Percentiles rank a stretch among this genome's conserved stretches.
These are phyloP conservation scores for Sturmia bella DNA, from an alignment of 2,888 invertebrate genomes.

Conservation along the genomic window DNA sequence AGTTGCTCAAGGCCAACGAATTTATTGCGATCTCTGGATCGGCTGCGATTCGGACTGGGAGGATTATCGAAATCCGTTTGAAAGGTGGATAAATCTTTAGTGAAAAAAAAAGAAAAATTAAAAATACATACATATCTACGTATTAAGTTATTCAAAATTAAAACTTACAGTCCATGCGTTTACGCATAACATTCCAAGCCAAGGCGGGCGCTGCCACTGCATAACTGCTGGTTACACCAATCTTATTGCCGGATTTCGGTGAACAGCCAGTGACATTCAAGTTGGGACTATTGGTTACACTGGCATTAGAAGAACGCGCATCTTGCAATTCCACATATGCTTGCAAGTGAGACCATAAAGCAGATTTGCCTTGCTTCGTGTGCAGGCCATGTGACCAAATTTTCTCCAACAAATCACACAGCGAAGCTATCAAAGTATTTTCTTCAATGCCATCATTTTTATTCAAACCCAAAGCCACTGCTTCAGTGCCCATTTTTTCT, in stretches of 20 bases:
- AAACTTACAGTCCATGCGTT: constrained; percentile 94
- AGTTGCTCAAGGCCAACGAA: constrained; percentile 83
- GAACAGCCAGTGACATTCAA: constrained; percentile 43
- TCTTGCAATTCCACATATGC: constrained; percentile 94
- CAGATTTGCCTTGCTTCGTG: constrained; percentile 97
- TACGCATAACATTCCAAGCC: constrained; percentile 96
- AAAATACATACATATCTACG: not conserved
- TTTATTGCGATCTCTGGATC: constrained; percentile 82
- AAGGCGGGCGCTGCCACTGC: constrained; percentile 84
- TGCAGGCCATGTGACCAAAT: constrained; percentile 99
- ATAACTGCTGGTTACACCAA: constrained; percentile 71
- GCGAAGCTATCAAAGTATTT: constrained; percentile 97
- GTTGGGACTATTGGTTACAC: constrained; percentile 50
- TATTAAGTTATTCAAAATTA: not conserved
- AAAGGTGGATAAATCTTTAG: constrained; percentile 88
- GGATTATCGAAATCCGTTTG: constrained; percentile 87
- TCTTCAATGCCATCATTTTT: constrained; percentile 96
- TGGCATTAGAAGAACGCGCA: constrained; percentile 81
- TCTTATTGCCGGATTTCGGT: constrained; percentile 71
- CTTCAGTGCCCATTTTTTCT: constrained; percentile 99
- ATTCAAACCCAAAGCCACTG: constrained; percentile 94
- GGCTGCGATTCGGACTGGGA: constrained; percentile 82
- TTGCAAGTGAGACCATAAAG: constrained; percentile 96
- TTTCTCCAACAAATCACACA: constrained; percentile 97
- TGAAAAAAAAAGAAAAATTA: not conserved